Conservation (phyloP, 2,797 vertebrate species). For the Nannoperca australis region DNA sequence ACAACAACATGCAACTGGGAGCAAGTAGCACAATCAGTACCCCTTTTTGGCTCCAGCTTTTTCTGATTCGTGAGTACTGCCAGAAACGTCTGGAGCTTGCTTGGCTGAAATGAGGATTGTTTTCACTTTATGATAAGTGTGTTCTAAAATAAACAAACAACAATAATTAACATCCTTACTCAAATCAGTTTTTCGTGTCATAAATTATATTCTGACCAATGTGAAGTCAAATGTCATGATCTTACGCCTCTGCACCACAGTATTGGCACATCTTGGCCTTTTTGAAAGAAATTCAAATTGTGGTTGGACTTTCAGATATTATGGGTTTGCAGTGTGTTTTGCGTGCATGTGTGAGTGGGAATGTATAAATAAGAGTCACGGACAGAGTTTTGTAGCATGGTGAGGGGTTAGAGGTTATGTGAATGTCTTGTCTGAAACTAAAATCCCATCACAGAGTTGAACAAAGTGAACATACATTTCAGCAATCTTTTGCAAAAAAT, state of each 20-base stretch:
- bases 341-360: not conserved
- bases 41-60: not conserved
- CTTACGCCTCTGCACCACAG: not conserved
- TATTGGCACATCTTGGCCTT: not conserved
- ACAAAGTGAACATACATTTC: not conserved
- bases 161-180: not conserved
- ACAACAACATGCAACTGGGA: not conserved
- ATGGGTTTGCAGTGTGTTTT: not conserved
- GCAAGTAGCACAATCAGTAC: not conserved
- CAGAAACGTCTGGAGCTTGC: not conserved
- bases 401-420: not conserved
- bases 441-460: slow-evolving; percentile 1
- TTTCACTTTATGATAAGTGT: not conserved
- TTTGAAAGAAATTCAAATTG: not conserved
- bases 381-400: too few species aligned
- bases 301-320: not conserved
- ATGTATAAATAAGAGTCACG: slow-evolving; percentile 3
- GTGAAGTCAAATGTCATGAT: not conserved
- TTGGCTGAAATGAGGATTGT: not conserved
- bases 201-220: not conserved
- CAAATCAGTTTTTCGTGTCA: not conserved
- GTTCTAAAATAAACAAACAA: not conserved
- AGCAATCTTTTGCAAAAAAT: not conserved
- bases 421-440: not conserved
- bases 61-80: not conserved